Evolutionary conservation across 1,140 invertebrate species (phyloP), one percentile per base, ranked within the genome.

Genomic region (Drosophila ficusphila): DNA sequence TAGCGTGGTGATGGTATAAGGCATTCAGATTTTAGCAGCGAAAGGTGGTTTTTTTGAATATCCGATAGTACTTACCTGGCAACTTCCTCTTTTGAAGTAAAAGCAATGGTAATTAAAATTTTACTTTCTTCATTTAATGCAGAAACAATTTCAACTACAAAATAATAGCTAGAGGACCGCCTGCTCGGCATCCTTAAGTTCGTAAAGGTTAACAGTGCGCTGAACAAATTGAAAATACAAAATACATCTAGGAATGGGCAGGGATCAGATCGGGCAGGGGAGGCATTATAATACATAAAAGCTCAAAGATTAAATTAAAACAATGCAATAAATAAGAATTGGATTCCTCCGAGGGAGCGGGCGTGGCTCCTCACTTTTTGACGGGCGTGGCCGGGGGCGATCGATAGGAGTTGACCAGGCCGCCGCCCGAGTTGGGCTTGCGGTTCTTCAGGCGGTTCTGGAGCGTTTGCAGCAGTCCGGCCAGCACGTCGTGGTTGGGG

Each of bases 401-500:
- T 25, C 90, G 75, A 54, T 88, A 90, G 29, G 77, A 76, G 71
- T 67, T 79, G 38, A 83, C 39, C 38, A 79, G 47, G 12, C 71
- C 62, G 9, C 68, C 65, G 3, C 79, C 68, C 29, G 61, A 65
- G 2, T 78, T 85, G 36, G 82, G 62, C 5, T 91, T 91, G 8
- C 90, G 83, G 9, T 54, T 67, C 70, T 96, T 96, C 56, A 97
- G 95, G 68, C 96, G 93, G 49, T 95, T 94, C 90, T 98, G 97
- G 36, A 98, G 91, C 2, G 96, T 97, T 4, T 94, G 92, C 23
- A 97, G 92, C 7, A 98, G 92, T 9, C 96, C 97, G 4, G 95
- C 95, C 1, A 98, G 92, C 5, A 98, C 97, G 83, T 98, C 97
- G 83, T 97, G 97, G 90, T 97, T 97, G 34, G 97, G 96, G 46